A percentile compares a stretch with the other conserved stretches of the same genome.
phyloP scores from a whole-genome alignment of 2,113 vertebrate species.

The Phoxinus phoxinus region DNA sequence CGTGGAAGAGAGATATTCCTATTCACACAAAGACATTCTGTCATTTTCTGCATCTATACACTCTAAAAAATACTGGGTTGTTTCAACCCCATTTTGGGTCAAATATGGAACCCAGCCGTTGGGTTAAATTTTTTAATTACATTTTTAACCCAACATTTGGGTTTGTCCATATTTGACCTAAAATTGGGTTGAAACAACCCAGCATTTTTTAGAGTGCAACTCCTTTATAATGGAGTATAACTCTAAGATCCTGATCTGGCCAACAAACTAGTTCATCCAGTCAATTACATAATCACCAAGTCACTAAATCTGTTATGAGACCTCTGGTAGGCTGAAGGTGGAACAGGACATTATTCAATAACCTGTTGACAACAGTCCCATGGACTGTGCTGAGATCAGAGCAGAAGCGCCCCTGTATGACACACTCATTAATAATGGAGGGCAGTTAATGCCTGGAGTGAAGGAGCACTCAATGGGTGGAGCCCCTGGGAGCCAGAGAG shows the following conservation, averaged over 20 bases:
- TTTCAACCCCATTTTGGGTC: no score
- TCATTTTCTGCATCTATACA: constrained; percentile 26
- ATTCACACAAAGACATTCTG: constrained; percentile 21
- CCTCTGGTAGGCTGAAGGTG: constrained; percentile 35
- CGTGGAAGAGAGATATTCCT: neutral
- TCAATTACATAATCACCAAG: neutral
- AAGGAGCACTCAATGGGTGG: constrained; percentile 55
- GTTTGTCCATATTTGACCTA: no score
- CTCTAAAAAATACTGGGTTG: no score
- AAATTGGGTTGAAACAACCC: no score
- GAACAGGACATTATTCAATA: constrained; percentile 60
- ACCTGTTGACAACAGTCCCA: constrained; percentile 61
- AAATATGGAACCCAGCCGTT: no score
- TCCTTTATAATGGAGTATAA: neutral
- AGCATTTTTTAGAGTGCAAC: no score
- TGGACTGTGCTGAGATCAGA: constrained; percentile 60
- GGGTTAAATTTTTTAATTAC: no score
- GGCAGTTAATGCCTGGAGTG: constrained; percentile 63
- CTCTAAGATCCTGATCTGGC: neutral
- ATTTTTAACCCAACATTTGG: no score
- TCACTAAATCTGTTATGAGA: neutral
- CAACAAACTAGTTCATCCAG: constrained; percentile 32
- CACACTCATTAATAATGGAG: constrained; percentile 71
- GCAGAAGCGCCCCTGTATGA: constrained; percentile 57
- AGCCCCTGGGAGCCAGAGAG: constrained; percentile 47